Percentiles rank a stretch among this genome's conserved stretches.
Evolutionary conservation across 2,888 invertebrate genomes (phyloP).

Genomic region (Chymomyza caudatula): DNA sequence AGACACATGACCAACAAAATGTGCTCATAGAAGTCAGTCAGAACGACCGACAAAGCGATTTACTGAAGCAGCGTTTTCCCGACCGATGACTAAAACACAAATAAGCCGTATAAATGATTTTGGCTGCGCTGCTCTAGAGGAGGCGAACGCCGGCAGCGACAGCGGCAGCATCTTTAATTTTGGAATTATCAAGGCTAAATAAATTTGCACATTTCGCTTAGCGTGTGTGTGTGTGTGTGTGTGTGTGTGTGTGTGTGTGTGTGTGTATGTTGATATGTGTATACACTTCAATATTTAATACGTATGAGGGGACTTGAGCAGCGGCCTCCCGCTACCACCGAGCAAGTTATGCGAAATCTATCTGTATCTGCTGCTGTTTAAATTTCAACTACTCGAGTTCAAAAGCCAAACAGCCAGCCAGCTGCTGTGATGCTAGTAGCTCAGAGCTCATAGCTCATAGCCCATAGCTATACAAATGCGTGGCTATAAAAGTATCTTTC

Average conservation of each 20-base stretch:
- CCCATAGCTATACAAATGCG: background rate
- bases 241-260: background rate
- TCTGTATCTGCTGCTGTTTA: background rate
- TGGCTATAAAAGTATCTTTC: background rate
- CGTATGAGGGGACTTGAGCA: background rate
- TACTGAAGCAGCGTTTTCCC: background rate
- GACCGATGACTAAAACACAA: background rate
- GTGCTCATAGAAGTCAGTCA: too few relatives aligned
- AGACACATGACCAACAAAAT: background rate
- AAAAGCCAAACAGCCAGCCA: conserved; percentile 25
- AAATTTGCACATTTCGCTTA: conserved; percentile 60
- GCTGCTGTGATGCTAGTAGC: background rate
- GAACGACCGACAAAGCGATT: background rate
- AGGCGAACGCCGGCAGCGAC: background rate
- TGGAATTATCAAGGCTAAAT: conserved; percentile 64
- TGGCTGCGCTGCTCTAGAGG: background rate
- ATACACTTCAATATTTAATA: background rate
- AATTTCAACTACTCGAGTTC: conserved; percentile 36
- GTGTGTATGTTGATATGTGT: background rate
- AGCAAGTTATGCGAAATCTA: background rate
- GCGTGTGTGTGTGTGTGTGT: conserved; percentile 18
- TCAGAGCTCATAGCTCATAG: conserved; percentile 13
- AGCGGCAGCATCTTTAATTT: conserved; percentile 46
- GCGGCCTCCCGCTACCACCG: background rate
- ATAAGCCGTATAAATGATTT: conserved; percentile 32